Evolutionary conservation across 2,888 invertebrate genomes (phyloP).

Genomic region (Pelosia muscerda): DNA sequence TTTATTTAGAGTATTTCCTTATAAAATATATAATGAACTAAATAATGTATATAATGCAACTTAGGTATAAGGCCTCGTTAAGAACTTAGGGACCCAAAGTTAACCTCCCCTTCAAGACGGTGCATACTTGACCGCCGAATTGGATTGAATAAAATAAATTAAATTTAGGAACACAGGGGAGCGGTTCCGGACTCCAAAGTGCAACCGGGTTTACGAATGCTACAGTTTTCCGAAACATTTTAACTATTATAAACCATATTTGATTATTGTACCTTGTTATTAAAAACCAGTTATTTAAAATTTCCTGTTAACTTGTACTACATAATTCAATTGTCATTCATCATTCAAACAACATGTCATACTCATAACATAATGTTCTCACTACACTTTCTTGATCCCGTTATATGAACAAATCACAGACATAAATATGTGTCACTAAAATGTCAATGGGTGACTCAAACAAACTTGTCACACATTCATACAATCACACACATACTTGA

Average conservation of each 20-base stretch:
- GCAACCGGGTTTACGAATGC: not conserved
- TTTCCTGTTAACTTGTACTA: not conserved
- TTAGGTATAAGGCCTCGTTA: no score
- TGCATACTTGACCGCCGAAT: no score
- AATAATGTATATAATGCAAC: no score
- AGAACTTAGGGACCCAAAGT: no score
- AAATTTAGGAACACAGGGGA: not conserved
- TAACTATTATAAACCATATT: not conserved
- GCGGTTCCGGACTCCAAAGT: not conserved
- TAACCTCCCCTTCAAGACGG: no score
- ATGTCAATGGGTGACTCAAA: slow-evolving; percentile 13
- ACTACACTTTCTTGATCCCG: slow-evolving; percentile 7
- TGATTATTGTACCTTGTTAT: not conserved
- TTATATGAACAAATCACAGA: slow-evolving; percentile 20
- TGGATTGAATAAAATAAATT: no score
- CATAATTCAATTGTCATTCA: slow-evolving; percentile 12
- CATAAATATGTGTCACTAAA: slow-evolving; percentile 13
- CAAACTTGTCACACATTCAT: not conserved
- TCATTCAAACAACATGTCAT: slow-evolving; percentile 1
- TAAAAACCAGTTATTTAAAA: not conserved
- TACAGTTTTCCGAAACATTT: not conserved
- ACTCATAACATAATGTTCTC: not conserved
- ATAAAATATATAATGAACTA: not conserved
- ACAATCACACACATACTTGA: slow-evolving; percentile 1
- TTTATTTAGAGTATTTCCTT: not conserved